Percentiles rank a stretch among this genome's conserved stretches.
Evolutionary conservation across 1,140 invertebrate genomes (phyloP).

Genomic region (Drosophila parabipectinata): DNA sequence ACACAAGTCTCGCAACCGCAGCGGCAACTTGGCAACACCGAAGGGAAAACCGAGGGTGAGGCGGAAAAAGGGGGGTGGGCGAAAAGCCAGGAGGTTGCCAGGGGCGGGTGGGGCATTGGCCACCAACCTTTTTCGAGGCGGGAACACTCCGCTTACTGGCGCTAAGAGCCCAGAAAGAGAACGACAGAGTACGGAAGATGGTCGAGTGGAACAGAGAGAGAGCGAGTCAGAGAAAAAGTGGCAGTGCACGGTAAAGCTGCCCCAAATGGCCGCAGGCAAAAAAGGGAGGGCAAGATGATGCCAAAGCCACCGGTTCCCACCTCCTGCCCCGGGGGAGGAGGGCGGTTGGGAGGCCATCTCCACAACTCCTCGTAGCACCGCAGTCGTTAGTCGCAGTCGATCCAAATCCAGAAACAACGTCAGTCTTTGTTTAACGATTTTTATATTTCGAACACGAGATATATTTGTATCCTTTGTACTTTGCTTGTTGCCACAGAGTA

Average conservation of each 20-base stretch:
- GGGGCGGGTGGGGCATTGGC: conserved; percentile 22
- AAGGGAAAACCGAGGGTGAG: conserved; percentile 12
- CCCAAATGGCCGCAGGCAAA: conserved; percentile 54
- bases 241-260: conserved; percentile 40
- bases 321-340: background rate
- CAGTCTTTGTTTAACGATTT: conserved; percentile 82
- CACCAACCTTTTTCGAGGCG: conserved; percentile 57
- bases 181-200: background rate
- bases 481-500: conserved; percentile 65
- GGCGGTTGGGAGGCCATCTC: background rate
- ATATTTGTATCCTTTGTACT: conserved; percentile 83
- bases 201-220: conserved; percentile 7
- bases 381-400: conserved; percentile 62
- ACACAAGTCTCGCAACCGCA: conserved; percentile 53
- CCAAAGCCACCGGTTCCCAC: conserved; percentile 11
- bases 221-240: conserved; percentile 13
- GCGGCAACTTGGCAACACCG: conserved; percentile 23
- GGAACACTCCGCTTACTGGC: conserved; percentile 57
- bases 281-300: conserved; percentile 68
- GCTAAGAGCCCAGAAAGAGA: conserved; percentile 41
- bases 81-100: background rate
- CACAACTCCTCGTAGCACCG: background rate
- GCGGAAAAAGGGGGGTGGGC: background rate
- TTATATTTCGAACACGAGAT: conserved; percentile 82
- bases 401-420: conserved; percentile 78